Evolutionary conservation across 2,113 vertebrate genomes (phyloP), one percentile per base, ranked within the genome.

Genomic region (Sturnus vulgaris): DNA sequence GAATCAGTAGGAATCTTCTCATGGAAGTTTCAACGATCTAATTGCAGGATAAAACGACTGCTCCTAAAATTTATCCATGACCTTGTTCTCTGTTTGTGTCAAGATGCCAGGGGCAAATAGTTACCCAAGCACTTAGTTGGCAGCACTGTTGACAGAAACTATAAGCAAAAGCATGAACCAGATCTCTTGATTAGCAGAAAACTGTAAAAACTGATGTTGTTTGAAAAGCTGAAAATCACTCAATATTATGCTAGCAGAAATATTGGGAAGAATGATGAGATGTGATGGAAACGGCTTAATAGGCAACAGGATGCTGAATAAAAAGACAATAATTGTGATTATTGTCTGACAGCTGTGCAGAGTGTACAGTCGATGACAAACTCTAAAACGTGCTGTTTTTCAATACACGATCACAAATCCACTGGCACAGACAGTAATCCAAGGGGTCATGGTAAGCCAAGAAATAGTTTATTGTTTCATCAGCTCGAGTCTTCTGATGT

Each of bases 331-430:
- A 91, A 95, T 91, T 93, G 87, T 87, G 73, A 91, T 96, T 93
- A 85, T 94, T 95, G 89, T 87, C 87, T 97, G 90, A 79, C 93
- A 96, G 82, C 93, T 95, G 93, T 90, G 90, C 87, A 88, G 90
- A 91, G 46, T 70, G 15, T 69, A 33, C 73, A 73, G 87, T 83
- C 11, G 1, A 73, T 95, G 84, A 59, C 71, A 77, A 61, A 82
- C 70, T 90, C 80, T 80, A 18, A 92, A 91, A 73, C 1, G 9
- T 88, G 71, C 68, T 73, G 15, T 13, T 95, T 95, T 95, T 90
- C 59, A 66, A 12, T 82, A 50, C 50, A 13, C 59, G 84, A 77
- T 85, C 82, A 85, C 60, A 76, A 92, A 55, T 87, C 85, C 47
- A 52, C 68, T 81, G 71, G 57, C 88, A 73, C 42, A 63, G 78